Percentiles rank a stretch among this genome's conserved stretches.
Conservation (phyloP, 2,797 vertebrate species). For the Phataginus tricuspis region DNA sequence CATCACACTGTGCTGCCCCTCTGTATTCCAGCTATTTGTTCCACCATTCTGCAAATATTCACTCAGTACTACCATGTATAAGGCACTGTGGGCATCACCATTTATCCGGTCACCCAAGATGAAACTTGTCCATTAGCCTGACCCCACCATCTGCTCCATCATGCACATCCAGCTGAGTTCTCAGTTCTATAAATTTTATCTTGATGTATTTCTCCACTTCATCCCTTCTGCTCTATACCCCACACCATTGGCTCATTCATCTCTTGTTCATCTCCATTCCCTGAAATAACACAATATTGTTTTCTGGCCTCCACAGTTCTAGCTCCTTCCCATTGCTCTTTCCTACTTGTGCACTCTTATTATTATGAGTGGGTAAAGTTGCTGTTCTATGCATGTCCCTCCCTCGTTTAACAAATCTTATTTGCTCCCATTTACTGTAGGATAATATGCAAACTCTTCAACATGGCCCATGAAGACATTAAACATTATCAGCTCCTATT, state of each 20-base stretch:
- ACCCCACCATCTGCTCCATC: background rate
- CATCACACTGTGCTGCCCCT: background rate
- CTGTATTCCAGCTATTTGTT: background rate
- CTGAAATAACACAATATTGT: background rate
- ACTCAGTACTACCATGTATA: background rate
- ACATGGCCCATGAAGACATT: background rate
- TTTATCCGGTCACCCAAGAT: background rate
- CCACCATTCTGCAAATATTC: background rate
- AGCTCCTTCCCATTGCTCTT: background rate
- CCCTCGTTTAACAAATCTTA: background rate
- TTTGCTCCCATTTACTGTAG: background rate
- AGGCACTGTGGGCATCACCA: background rate
- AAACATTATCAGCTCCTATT: background rate
- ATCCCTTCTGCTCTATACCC: background rate
- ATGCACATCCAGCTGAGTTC: background rate
- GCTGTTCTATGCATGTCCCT: background rate
- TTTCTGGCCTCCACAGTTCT: background rate
- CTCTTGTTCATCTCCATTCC: background rate
- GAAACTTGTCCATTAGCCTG: background rate
- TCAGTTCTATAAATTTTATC: background rate
- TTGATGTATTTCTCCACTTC: background rate
- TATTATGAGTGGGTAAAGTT: background rate
- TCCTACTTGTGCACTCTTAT: background rate
- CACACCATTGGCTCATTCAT: background rate
- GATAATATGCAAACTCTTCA: background rate